Percentiles rank a stretch among this genome's conserved stretches.
These are phyloP conservation scores for Cyclura pinguis DNA, from an alignment of 2,797 vertebrate species.

Conservation along the genomic window DNA sequence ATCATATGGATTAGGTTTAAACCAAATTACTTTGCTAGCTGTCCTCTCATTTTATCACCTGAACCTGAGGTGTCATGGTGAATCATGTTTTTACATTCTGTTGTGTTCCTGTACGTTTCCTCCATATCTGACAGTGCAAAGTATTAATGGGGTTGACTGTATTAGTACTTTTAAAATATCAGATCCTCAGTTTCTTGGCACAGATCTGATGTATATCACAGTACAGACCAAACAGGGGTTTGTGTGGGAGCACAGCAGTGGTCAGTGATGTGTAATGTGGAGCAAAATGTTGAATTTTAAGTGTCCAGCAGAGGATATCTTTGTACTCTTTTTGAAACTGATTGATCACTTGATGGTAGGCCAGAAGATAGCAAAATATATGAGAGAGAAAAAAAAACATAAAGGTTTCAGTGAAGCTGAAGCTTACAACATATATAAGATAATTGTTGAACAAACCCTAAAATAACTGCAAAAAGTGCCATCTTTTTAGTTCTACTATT, in stretches of 20 bases:
- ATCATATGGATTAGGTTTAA: too few species aligned
- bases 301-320: not conserved
- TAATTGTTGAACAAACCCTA: not conserved
- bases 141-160: not conserved
- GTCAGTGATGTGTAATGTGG: not conserved
- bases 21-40: too few species aligned
- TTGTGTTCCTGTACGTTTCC: not conserved
- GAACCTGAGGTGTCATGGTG: too few species aligned
- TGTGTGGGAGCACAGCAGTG: not conserved
- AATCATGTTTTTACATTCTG: too few species aligned
- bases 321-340: not conserved
- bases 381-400: not conserved
- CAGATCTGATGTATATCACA: not conserved
- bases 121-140: not conserved
- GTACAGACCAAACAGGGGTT: not conserved
- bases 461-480: not conserved
- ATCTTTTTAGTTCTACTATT: not conserved
- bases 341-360: not conserved
- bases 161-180: not conserved
- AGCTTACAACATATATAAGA: not conserved
- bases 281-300: not conserved
- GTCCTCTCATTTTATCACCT: too few species aligned
- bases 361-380: not conserved
- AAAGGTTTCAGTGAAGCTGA: not conserved
- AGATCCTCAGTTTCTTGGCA: not conserved